Conservation (phyloP, 1,140 invertebrate species). For the Parapsyche elsis region DNA sequence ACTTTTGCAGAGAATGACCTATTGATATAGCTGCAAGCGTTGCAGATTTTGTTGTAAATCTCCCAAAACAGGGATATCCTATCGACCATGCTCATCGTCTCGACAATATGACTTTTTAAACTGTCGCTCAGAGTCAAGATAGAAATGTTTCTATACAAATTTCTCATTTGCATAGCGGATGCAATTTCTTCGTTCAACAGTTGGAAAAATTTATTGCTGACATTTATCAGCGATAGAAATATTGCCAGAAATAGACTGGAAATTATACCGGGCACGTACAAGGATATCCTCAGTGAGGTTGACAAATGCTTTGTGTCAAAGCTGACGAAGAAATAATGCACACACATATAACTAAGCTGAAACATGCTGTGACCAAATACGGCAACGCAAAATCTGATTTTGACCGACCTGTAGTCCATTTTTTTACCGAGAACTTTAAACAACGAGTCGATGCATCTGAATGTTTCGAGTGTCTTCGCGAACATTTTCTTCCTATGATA, state of each 20-base stretch:
- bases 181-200: neutral
- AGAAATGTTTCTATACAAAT: neutral
- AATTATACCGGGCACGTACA: neutral
- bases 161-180: neutral
- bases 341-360: neutral
- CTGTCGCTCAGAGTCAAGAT: neutral
- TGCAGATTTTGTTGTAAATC: neutral
- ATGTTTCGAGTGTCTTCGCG: no score
- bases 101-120: neutral
- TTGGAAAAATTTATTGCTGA: neutral
- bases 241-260: neutral
- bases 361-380: neutral
- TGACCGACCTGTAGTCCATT: no score
- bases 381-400: no score
- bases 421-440: no score
- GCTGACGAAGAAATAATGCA: neutral
- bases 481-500: neutral
- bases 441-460: no score
- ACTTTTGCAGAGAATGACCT: neutral
- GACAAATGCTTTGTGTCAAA: neutral
- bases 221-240: neutral
- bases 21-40: neutral
- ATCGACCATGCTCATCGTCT: neutral
- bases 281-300: neutral
- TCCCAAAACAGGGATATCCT: neutral